phyloP scores from a whole-genome alignment of 2,113 vertebrate genomes.

The Microcebus ravelobensis region DNA sequence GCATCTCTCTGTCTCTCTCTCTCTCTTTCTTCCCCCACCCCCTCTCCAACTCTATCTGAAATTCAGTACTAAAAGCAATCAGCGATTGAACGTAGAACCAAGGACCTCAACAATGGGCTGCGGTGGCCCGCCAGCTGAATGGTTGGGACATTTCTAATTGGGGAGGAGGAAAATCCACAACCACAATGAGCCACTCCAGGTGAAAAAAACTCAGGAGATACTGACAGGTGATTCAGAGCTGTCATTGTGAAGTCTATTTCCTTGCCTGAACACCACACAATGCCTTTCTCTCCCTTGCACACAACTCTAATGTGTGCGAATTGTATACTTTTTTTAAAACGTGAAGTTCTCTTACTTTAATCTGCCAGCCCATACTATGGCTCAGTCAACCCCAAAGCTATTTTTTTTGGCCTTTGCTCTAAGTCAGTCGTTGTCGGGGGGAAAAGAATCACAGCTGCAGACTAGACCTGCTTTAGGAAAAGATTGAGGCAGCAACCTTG shows the following conservation, averaged over 20 bases:
- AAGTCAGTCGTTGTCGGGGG: rapidly evolving
- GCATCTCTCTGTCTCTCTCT: neutral
- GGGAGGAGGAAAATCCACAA: neutral
- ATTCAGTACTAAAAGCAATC: slow-evolving; percentile 3
- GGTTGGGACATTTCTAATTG: neutral
- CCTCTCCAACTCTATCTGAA: neutral
- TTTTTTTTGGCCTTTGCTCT: neutral
- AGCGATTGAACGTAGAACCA: neutral
- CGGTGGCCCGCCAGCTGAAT: neutral
- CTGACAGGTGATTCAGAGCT: neutral
- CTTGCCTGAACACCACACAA: neutral
- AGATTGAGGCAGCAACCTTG: neutral
- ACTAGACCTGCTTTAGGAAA: neutral
- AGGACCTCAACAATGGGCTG: neutral
- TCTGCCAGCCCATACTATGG: neutral
- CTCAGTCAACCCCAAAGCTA: neutral
- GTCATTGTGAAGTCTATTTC: neutral
- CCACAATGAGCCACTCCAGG: neutral
- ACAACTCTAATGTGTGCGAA: neutral
- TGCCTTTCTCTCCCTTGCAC: neutral
- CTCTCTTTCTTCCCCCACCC: too few species aligned
- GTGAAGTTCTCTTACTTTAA: neutral
- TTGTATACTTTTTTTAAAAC: neutral
- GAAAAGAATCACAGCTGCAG: neutral
- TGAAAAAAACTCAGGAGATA: neutral